Percentiles rank a stretch among this genome's conserved stretches.
These are phyloP conservation scores for Phataginus tricuspis DNA, from an alignment of 2,797 vertebrate genomes.

Conservation along the genomic window DNA sequence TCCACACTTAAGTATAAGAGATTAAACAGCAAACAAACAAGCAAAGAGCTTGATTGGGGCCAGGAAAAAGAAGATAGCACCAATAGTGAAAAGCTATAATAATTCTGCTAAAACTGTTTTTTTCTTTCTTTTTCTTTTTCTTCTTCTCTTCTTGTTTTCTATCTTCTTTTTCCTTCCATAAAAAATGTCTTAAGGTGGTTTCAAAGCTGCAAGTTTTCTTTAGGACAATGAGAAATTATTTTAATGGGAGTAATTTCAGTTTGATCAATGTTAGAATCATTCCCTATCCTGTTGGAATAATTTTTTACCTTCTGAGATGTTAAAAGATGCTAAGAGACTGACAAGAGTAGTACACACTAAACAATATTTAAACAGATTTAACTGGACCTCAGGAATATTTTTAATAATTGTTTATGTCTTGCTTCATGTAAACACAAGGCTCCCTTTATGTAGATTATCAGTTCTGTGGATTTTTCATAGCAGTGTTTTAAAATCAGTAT, in stretches of 20 bases:
- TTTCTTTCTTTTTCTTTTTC: background rate
- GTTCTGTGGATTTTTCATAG: background rate
- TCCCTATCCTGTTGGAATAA: background rate
- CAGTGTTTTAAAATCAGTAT: background rate
- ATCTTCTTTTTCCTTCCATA: background rate
- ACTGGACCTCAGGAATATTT: background rate
- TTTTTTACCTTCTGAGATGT: background rate
- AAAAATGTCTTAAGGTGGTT: background rate
- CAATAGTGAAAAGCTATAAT: background rate
- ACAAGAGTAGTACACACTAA: background rate
- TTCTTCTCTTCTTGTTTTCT: fast-evolving
- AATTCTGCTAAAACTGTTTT: background rate
- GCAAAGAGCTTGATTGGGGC: background rate
- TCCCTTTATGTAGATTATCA: background rate
- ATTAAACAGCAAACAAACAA: background rate
- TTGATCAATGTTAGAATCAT: background rate
- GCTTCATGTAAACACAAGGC: background rate
- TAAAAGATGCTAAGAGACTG: background rate
- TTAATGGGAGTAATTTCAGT: background rate
- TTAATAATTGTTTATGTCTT: background rate
- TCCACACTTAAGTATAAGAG: background rate
- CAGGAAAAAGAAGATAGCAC: background rate
- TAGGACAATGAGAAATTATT: background rate
- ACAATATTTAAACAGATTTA: background rate
- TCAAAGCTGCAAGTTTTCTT: background rate